These are phyloP conservation scores for Phycodurus eques DNA, from an alignment of 2,113 vertebrate species.

Conservation along the genomic window DNA sequence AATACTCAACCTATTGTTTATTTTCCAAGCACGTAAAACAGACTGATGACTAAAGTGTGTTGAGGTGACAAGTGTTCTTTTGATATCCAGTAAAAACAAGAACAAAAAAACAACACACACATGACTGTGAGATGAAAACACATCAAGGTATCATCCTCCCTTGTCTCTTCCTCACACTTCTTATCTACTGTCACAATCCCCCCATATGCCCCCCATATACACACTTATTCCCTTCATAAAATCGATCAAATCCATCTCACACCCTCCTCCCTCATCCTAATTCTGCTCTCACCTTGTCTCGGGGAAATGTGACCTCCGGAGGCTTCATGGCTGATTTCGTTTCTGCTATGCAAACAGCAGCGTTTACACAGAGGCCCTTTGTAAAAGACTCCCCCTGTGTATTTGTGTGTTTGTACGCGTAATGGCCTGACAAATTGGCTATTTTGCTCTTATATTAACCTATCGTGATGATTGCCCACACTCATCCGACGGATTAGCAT, in stretches of 20 bases:
- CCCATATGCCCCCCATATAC: background rate
- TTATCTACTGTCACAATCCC: constrained; percentile 21
- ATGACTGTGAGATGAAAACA: background rate
- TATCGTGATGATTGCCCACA: constrained; percentile 45
- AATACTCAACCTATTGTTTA: background rate
- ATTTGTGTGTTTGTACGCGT: constrained; percentile 19
- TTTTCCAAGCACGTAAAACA: background rate
- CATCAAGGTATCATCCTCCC: constrained; percentile 18
- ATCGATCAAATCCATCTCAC: background rate
- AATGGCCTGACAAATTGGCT: constrained; percentile 51
- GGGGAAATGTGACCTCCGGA: constrained; percentile 47
- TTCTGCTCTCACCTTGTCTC: constrained; percentile 20
- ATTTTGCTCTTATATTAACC: constrained; percentile 54
- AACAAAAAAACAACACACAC: background rate
- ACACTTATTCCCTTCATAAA: background rate
- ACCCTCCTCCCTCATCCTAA: background rate
- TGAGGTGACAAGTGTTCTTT: background rate
- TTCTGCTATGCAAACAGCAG: constrained; percentile 55
- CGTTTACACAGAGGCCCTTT: constrained; percentile 26
- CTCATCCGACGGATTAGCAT: constrained; percentile 36
- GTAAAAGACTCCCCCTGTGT: constrained; percentile 25
- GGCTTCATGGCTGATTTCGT: constrained; percentile 60
- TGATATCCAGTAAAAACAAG: background rate
- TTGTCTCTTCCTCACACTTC: constrained; percentile 1
- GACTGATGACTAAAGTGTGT: background rate